Conservation (phyloP, 2,888 invertebrate genomes). For the Hyppa rectilinea region DNA sequence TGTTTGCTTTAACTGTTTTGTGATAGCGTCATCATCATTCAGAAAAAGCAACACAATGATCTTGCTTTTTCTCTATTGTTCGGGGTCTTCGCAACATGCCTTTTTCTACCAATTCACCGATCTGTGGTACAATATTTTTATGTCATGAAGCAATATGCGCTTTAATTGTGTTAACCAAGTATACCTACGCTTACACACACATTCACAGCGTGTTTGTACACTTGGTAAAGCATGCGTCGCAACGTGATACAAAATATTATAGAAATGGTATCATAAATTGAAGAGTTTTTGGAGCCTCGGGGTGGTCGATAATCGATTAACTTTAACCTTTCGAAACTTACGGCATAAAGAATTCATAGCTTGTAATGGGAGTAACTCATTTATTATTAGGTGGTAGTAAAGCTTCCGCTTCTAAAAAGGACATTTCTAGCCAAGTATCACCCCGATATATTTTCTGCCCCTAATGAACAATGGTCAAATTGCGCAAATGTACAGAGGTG, state of each 20-base stretch:
- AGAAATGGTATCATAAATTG: not conserved
- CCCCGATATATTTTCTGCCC: not conserved
- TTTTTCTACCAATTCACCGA: too few relatives aligned
- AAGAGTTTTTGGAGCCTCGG: not conserved
- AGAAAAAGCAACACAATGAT: too few relatives aligned
- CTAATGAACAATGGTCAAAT: not conserved
- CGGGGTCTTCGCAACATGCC: too few relatives aligned
- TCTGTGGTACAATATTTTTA: too few relatives aligned
- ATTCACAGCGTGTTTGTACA: too few relatives aligned
- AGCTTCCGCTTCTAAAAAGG: not conserved
- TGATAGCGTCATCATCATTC: too few relatives aligned
- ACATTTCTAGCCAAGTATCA: not conserved
- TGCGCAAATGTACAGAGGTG: not conserved
- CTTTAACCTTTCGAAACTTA: not conserved
- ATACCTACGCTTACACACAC: too few relatives aligned
- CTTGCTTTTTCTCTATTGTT: too few relatives aligned
- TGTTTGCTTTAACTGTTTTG: not conserved
- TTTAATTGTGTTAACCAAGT: too few relatives aligned
- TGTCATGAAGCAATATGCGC: too few relatives aligned
- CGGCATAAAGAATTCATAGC: conserved; percentile 18
- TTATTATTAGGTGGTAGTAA: conserved; percentile 21
- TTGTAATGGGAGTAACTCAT: not conserved
- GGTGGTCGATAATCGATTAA: not conserved
- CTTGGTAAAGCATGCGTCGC: too few relatives aligned
- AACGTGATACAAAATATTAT: too few relatives aligned